phyloP scores from a whole-genome alignment of 1,140 invertebrate species.

The Nasonia giraulti region DNA sequence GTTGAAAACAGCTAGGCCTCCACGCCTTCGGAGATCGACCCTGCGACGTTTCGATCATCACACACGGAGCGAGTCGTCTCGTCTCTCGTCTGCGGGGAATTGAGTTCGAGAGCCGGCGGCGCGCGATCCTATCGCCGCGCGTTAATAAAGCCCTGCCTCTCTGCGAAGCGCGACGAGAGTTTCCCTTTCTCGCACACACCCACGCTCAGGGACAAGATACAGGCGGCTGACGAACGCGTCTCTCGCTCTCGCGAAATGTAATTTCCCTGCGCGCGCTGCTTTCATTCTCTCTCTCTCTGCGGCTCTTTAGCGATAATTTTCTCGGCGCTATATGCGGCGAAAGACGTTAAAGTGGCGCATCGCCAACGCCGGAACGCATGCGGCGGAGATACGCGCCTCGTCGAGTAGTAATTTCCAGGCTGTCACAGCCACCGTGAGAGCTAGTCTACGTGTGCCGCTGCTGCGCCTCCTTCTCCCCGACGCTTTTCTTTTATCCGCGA shows the following conservation, averaged over 20 bases:
- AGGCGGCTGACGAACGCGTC: constrained; percentile 35
- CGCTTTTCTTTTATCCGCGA: constrained; percentile 6
- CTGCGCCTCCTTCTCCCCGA: not conserved
- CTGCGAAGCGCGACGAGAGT: not conserved
- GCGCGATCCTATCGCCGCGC: constrained; percentile 1
- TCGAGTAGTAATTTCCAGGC: constrained; percentile 48
- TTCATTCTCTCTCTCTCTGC: not conserved
- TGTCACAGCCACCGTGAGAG: constrained; percentile 20
- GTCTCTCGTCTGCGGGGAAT: not conserved
- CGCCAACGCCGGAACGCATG: not conserved
- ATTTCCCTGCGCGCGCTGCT: constrained; percentile 9
- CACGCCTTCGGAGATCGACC: too few relatives aligned
- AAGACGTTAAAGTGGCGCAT: constrained; percentile 36
- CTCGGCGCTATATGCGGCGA: not conserved
- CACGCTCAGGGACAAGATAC: not conserved
- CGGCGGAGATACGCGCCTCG: constrained; percentile 8
- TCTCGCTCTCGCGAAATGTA: constrained; percentile 26
- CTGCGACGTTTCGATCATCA: not conserved
- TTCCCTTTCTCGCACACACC: not conserved
- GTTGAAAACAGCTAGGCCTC: too few relatives aligned
- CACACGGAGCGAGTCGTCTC: not conserved
- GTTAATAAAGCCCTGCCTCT: constrained; percentile 26
- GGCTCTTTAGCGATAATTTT: constrained; percentile 39
- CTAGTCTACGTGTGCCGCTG: not conserved
- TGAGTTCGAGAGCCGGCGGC: constrained; percentile 10